Evolutionary conservation across 2,797 vertebrate species (phyloP).

Genomic region (Amblyraja radiata): DNA sequence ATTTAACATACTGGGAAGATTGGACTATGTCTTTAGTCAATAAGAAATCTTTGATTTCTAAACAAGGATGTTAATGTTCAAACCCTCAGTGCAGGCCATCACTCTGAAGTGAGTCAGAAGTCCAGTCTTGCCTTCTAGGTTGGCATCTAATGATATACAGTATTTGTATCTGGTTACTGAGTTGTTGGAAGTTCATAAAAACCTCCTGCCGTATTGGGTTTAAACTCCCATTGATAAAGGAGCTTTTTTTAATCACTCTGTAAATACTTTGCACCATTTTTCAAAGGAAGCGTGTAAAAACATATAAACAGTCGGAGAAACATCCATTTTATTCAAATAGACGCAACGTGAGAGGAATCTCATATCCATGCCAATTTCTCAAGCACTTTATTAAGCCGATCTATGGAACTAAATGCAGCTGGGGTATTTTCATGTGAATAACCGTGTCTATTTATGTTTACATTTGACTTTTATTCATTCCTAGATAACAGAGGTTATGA

Average conservation of each 20-base stretch:
- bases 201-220: background rate
- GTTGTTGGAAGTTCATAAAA: background rate
- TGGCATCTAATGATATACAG: background rate
- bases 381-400: background rate
- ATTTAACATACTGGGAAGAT: background rate
- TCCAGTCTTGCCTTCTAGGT: background rate
- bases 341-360: background rate
- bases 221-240: background rate
- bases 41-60: background rate
- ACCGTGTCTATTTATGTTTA: background rate
- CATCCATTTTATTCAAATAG: background rate
- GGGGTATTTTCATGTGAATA: background rate
- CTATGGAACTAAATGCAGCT: background rate
- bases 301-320: background rate
- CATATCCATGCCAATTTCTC: background rate
- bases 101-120: background rate
- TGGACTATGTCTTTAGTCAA: background rate
- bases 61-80: background rate
- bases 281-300: background rate
- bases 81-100: background rate
- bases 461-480: background rate
- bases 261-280: background rate
- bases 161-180: background rate
- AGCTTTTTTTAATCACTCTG: background rate
- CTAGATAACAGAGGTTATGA: background rate